Base-by-base conservation (phyloP, 92 coral and sea anemone species). In the Zoanthus sociatus region DNA sequence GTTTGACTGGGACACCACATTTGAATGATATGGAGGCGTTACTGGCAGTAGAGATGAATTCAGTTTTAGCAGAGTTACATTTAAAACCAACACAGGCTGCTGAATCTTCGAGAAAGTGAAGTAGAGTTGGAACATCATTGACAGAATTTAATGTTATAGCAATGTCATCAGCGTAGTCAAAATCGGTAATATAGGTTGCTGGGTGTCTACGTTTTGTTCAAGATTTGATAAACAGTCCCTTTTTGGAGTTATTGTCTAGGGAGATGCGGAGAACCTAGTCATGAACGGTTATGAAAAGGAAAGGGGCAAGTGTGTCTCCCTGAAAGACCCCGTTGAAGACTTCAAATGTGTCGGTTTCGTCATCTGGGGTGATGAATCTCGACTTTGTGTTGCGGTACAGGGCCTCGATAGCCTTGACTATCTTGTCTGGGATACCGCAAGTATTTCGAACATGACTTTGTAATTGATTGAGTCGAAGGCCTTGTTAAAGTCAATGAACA, bases 131-230 rank as follows among this genome's bases (percentile, higher is more conserved):
- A 2, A 61, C 60, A 15, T 76, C 81, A 13, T 17, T 21, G 14
- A 44, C 81, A 48, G 81, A n/a, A 26, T 17, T 76, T 31, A 61
- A 42, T 31, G 60, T 61, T 5, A 44, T 76, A 31, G 61, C 81
- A 42, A 78, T 47, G 56, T 78, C 70, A 78, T 78, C 44, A 20
- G 47, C 71, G 14, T 46, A 54, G 83, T 78, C 70, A 46, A 78
- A 33, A 16, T 78, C 63, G 0, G 66, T 78, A 32, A 55, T 78
- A 17, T 33, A 45, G 4, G 45, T 45, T 31, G 33, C 60, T 55
- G 61, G 61, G 53, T 48, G 58, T 76, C 60, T 76, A 16, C 47
- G 26, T 31, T 31, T n/a, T n/a, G 69, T 17, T 63, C 69, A 3
- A 7, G 30, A 31, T 63, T 17, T 63, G 69, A 63, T 63, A 9